Evolutionary conservation across 2,797 vertebrate species (phyloP).

Genomic region (Pteropus rufus): DNA sequence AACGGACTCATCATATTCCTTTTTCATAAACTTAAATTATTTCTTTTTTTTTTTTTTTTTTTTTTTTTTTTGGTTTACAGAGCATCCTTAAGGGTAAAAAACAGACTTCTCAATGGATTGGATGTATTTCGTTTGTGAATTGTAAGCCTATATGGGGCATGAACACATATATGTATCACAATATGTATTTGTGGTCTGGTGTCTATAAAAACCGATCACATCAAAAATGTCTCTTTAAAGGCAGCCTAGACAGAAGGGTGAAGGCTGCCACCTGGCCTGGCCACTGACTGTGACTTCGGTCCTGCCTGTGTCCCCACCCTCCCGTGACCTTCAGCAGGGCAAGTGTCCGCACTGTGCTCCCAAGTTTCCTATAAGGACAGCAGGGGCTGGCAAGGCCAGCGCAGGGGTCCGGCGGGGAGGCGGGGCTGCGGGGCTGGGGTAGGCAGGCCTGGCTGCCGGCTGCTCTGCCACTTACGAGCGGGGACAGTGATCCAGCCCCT

Average conservation of each 20-base stretch:
- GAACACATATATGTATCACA: neutral
- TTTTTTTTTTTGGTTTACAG: neutral
- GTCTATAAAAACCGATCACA: neutral
- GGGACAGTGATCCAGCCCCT: rapidly evolving
- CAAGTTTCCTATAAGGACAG: neutral
- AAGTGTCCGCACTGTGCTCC: neutral
- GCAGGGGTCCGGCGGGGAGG: rapidly evolving
- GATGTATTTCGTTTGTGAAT: neutral
- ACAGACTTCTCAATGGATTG: neutral
- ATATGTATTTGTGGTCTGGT: neutral
- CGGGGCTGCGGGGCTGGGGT: rapidly evolving
- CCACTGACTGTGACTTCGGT: neutral
- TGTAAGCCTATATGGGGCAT: too few relatives aligned
- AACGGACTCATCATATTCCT: neutral
- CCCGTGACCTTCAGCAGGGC: neutral
- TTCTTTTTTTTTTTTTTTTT: neutral
- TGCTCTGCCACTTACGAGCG: rapidly evolving
- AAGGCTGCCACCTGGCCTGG: rapidly evolving
- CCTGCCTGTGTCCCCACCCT: neutral
- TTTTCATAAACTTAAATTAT: neutral
- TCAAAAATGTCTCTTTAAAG: neutral
- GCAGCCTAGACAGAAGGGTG: neutral
- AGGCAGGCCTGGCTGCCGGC: neutral
- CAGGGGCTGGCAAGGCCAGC: too few relatives aligned
- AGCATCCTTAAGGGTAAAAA: neutral